These are phyloP conservation scores for Melanostoma mellinum DNA, from an alignment of 2,888 invertebrate genomes.

Conservation along the genomic window DNA sequence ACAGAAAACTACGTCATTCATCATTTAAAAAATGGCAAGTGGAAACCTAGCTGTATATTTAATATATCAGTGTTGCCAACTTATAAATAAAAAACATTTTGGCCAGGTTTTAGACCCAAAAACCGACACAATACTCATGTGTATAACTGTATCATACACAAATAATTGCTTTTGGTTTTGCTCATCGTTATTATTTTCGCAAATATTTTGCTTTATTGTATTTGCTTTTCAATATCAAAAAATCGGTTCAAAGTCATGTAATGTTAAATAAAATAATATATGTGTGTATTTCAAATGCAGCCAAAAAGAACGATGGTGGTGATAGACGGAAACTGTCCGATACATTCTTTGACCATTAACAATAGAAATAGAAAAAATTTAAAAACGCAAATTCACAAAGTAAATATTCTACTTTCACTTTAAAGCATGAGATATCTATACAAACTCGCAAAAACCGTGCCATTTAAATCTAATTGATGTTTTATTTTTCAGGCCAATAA, in stretches of 20 bases:
- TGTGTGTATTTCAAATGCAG: conserved; percentile 61
- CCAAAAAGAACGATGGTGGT: conserved; percentile 63
- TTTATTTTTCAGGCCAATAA: conserved; percentile 79
- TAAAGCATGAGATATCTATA: neutral
- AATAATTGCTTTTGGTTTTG: too few species aligned
- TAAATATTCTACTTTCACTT: conserved; percentile 48
- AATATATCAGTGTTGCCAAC: too few species aligned
- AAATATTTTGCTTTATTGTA: neutral
- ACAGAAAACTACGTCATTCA: too few species aligned
- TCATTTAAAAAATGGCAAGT: too few species aligned
- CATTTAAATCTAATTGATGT: conserved; percentile 5
- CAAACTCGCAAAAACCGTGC: neutral
- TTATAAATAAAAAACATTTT: too few species aligned
- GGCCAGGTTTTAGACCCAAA: too few species aligned
- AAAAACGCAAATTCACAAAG: conserved; percentile 63
- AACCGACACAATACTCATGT: too few species aligned
- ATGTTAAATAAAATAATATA: conserved; percentile 20
- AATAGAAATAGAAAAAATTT: conserved; percentile 57
- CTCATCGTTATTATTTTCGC: neutral
- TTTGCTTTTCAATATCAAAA: neutral
- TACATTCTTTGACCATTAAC: conserved; percentile 71
- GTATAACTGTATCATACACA: too few species aligned
- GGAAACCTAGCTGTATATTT: too few species aligned
- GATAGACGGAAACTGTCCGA: conserved; percentile 68
- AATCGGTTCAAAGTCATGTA: neutral